phyloP scores from a whole-genome alignment of 1,140 invertebrate species.

The Bombus difficillimus region DNA sequence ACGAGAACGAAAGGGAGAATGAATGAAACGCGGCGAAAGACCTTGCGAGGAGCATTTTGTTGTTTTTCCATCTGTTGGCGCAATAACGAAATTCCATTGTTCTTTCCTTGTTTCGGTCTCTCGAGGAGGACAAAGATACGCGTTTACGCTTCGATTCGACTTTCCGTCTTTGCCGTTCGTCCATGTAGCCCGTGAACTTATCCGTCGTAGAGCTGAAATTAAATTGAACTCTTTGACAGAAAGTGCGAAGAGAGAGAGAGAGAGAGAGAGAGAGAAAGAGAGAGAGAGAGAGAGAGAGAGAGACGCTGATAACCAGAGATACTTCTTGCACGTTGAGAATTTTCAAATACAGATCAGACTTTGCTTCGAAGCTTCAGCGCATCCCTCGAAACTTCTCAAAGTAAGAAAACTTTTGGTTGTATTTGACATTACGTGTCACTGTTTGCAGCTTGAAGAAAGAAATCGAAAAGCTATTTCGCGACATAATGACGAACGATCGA shows the following conservation, averaged over 20 bases:
- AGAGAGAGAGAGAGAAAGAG: too few relatives aligned
- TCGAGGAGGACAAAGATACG: conserved; percentile 71
- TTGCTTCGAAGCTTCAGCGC: conserved; percentile 1
- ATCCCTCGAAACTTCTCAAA: background rate
- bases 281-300: background rate
- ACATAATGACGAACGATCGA: background rate
- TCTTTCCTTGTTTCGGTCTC: conserved; percentile 48
- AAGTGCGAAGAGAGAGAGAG: conserved; percentile 40
- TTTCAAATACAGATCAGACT: conserved; percentile 24
- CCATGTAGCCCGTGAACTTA: conserved; percentile 30
- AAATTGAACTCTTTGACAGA: conserved; percentile 80
- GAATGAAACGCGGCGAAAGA: conserved; percentile 47
- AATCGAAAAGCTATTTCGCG: too few relatives aligned
- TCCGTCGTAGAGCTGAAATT: conserved; percentile 75
- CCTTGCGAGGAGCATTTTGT: conserved; percentile 62
- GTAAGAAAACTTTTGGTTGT: conserved; percentile 7
- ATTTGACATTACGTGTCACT: background rate
- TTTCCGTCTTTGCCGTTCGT: conserved; percentile 53
- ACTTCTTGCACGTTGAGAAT: conserved; percentile 33
- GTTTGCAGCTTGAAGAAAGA: background rate
- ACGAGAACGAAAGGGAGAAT: background rate
- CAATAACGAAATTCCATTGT: conserved; percentile 81
- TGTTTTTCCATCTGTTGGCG: conserved; percentile 62
- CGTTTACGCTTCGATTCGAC: conserved; percentile 80
- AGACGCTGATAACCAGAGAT: background rate